Evolutionary conservation across 1,140 invertebrate species (phyloP).

Genomic region (Eubasilissa regina): DNA sequence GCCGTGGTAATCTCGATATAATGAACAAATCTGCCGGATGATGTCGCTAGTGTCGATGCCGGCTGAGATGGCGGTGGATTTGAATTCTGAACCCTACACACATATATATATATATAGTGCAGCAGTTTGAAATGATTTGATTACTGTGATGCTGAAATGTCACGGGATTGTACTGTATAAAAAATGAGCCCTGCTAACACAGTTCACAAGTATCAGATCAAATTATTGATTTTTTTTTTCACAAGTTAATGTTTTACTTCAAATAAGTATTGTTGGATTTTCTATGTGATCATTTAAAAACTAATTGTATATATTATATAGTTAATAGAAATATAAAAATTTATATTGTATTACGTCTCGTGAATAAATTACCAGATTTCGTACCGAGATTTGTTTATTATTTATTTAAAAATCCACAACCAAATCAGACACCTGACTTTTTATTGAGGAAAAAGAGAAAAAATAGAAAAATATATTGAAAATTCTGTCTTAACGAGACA

Average conservation of each 20-base stretch:
- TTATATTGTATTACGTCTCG: background rate
- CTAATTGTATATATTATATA: slow-evolving; percentile 4
- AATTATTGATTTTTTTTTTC: background rate
- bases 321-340: background rate
- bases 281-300: background rate
- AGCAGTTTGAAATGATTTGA: background rate
- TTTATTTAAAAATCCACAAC: background rate
- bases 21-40: too few relatives aligned
- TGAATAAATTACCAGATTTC: slow-evolving; percentile 13
- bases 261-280: background rate
- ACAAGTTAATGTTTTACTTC: background rate
- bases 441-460: too few relatives aligned
- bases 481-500: too few relatives aligned
- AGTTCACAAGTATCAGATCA: background rate
- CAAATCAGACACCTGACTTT: background rate
- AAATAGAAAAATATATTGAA: too few relatives aligned
- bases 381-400: background rate
- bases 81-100: too few relatives aligned
- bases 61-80: too few relatives aligned
- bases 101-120: too few relatives aligned
- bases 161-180: background rate
- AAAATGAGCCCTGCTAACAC: background rate
- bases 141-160: background rate
- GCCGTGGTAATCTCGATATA: too few relatives aligned
- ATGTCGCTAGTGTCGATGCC: too few relatives aligned